Conservation (phyloP, 2,797 vertebrate genomes). For the Centroberyx gerrardi region DNA sequence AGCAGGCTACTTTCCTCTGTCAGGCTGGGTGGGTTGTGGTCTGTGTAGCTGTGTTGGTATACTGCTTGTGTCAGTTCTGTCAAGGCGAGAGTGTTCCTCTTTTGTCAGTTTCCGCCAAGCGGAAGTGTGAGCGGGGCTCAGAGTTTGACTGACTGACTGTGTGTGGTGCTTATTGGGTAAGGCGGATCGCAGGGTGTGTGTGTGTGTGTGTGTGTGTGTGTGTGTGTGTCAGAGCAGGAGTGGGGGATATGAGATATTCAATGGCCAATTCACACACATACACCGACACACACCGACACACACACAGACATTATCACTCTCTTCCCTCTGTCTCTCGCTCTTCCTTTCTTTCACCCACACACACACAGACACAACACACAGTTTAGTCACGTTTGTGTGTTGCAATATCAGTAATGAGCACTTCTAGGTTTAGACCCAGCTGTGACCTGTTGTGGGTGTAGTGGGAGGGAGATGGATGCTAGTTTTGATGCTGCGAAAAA, state of each 20-base stretch:
- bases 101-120: conserved; percentile 82
- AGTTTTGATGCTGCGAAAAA: neutral
- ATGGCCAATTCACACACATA: neutral
- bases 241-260: neutral
- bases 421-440: neutral
- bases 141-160: conserved; percentile 62
- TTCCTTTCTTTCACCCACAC: neutral
- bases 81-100: conserved; percentile 79
- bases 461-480: too few species aligned
- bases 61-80: conserved; percentile 61
- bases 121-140: conserved; percentile 75
- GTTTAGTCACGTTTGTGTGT: neutral
- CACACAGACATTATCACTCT: neutral
- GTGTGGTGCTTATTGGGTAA: conserved; percentile 26
- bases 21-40: conserved; percentile 59
- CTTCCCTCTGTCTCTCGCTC: neutral
- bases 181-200: neutral
- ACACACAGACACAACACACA: neutral
- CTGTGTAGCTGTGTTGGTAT: conserved; percentile 38
- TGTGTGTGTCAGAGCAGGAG: neutral
- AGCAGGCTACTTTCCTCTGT: conserved; percentile 22
- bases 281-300: neutral
- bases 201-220: conserved; percentile 3
- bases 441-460: neutral
- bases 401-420: neutral